Base-by-base conservation (phyloP, 2,888 invertebrate species). In the Drosophila macrothrix region DNA sequence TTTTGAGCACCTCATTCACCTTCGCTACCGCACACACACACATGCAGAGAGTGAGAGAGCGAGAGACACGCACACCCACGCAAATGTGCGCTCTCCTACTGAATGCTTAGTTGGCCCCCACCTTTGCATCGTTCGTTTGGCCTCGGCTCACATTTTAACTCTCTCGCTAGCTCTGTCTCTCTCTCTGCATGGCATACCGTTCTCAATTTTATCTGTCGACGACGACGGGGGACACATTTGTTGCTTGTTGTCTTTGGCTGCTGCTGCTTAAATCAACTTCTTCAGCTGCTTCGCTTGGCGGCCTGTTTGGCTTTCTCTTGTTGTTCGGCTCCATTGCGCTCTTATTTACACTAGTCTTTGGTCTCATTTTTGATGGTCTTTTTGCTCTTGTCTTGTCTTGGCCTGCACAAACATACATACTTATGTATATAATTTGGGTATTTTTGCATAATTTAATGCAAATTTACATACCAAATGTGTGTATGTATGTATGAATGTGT, bases 391-490 rank as follows among this genome's bases (percentile, higher is more conserved):
- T 29, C 37, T 67, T 67, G 65, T 43, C 50, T 67, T 52, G 22
- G 39, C 53, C 54, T 67, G 62, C 50, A 66, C 67, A 62, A 46
- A 54, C 25, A 55, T 55, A 54, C 52, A 43, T 55, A n/a, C n/a
- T n/a, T n/a, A n/a, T n/a, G n/a, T n/a, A 41, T 35, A 66, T 78
- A 60, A 78, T 85, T 79, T 73, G 72, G 78, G 66, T 62, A 77
- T 80, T 88, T 88, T 88, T 84, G 89, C 84, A 90, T 90, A 82
- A 87, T 89, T 87, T 89, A 68, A 89, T 90, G 80, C 72, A 80
- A 90, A 88, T 89, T 80, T 87, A 76, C 76, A 83, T 80, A 61
- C 28, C 4, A 37, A 29, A 75, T 62, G 31, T 39, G 52, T 62
- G 35, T 5, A n/a, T 55, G 10, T 46, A 14, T 39, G 33, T 43